Evolutionary conservation across 2,797 vertebrate genomes (phyloP).

Genomic region (Oryzias dopingdopingensis): DNA sequence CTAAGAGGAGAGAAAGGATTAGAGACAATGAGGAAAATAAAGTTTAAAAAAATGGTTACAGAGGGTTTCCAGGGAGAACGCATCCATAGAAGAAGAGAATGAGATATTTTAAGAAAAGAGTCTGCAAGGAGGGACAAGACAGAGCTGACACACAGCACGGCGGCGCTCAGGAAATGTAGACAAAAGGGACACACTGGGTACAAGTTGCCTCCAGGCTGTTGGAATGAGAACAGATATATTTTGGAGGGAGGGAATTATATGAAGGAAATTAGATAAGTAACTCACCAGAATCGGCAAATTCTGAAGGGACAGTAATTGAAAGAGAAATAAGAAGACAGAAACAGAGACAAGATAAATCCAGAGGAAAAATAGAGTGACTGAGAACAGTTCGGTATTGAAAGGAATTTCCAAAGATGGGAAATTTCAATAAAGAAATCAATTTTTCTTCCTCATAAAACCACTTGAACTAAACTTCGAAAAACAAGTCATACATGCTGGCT

Average conservation of each 20-base stretch:
- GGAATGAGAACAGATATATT: constrained; percentile 62
- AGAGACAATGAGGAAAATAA: constrained; percentile 58
- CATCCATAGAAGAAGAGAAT: constrained; percentile 68
- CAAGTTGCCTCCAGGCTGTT: constrained; percentile 54
- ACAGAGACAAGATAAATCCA: constrained; percentile 71
- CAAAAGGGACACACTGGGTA: constrained; percentile 44
- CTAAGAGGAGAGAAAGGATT: constrained; percentile 66
- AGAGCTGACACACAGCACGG: constrained; percentile 57
- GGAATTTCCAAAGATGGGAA: constrained; percentile 10
- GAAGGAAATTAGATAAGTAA: constrained; percentile 66
- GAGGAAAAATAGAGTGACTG: constrained; percentile 48
- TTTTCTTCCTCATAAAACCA: neutral
- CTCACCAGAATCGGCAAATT: constrained; percentile 87
- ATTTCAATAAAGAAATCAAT: constrained; percentile 1
- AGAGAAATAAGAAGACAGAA: constrained; percentile 63
- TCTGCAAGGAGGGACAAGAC: constrained; percentile 57
- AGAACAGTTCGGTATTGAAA: constrained; percentile 47
- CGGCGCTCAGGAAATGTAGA: constrained; percentile 52
- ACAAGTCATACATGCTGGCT: too few species aligned
- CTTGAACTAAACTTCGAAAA: neutral
- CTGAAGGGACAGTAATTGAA: constrained; percentile 76
- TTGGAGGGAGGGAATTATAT: constrained; percentile 30
- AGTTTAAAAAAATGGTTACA: constrained; percentile 59
- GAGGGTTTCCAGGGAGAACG: constrained; percentile 52
- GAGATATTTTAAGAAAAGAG: constrained; percentile 44